These are phyloP conservation scores for Condylura cristata DNA, from an alignment of 2,113 vertebrate species.

Conservation along the genomic window DNA sequence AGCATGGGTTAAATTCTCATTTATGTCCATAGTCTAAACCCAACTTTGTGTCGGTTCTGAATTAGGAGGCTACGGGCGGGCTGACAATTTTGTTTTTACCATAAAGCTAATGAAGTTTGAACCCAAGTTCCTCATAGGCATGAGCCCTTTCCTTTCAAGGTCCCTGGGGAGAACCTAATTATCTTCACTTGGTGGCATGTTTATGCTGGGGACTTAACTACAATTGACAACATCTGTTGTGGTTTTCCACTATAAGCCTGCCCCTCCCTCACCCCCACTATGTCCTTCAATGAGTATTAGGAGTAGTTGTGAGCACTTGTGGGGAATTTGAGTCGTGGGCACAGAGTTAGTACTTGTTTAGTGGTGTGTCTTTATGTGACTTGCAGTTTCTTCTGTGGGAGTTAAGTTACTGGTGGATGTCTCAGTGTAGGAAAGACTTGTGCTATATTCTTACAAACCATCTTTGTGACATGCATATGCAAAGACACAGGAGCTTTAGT, in stretches of 20 bases:
- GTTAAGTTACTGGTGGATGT: background rate
- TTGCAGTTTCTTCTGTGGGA: background rate
- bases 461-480: background rate
- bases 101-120: background rate
- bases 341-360: background rate
- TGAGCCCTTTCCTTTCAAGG: background rate
- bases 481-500: background rate
- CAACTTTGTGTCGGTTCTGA: background rate
- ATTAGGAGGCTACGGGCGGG: background rate
- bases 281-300: background rate
- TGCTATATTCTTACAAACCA: background rate
- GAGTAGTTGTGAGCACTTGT: background rate
- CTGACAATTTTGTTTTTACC: background rate
- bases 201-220: background rate
- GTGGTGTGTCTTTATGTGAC: background rate
- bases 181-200: background rate
- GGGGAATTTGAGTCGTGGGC: background rate
- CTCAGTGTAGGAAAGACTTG: background rate
- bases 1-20: background rate
- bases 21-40: background rate
- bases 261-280: too few species aligned
- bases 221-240: background rate
- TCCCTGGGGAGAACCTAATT: background rate
- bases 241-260: background rate
- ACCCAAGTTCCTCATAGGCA: too few species aligned